Base-by-base conservation (phyloP, 30 jellyfish, hydroid and myxozoan genomes). In the Hydractinia symbiolongicarpus region DNA sequence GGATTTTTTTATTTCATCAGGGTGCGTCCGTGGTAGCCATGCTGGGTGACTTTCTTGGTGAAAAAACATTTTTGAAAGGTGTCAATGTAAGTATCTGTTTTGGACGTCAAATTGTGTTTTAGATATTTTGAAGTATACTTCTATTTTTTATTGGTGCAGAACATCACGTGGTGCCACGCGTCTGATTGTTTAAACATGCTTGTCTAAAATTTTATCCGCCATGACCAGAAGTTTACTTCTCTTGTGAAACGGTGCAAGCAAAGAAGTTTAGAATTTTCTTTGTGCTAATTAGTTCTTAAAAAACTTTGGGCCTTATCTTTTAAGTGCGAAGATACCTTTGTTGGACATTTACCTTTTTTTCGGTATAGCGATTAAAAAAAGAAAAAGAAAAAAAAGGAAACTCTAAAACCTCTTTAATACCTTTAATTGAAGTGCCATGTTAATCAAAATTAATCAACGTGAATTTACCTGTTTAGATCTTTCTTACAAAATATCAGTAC, bases 1-100 rank as follows among this genome's bases (percentile, higher is more conserved):
- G 16, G 8, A 21, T 53, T 54, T 0, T 9, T 56, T 9, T 55
- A 0, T 9, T 77, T 9, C 4, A 9, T 58, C 53, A 77, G 85
- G 85, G 85, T 4, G 85, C 85, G 40, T 5, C 85, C 8, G 61
- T 77, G 15, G 75, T 77, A 17, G 78, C 85, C 17, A 77, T 77
- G 85, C 4, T 77, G 61, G 80, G 55, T 4, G 17, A 77, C 40
- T 53, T 9, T 20, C 13, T 77, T 8, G 85, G 85, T 11, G 53
- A 77, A 13, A 14, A 77, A n/a, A 77, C 54, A 53, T 77, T 77
- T 30, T 77, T 77, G 14, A 56, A 77, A 51, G 85, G 80, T 50
- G 80, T 71, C 80, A 71, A 71, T 71, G 80, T 71, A 71, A 71
- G 80, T 71, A 9, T 30, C 20, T 10, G 51, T 67, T 67, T 13